A percentile compares a stretch with the other conserved stretches of the same genome.
Conservation (phyloP, 1,140 invertebrate species). For the Plectrocnemia conspersa region DNA sequence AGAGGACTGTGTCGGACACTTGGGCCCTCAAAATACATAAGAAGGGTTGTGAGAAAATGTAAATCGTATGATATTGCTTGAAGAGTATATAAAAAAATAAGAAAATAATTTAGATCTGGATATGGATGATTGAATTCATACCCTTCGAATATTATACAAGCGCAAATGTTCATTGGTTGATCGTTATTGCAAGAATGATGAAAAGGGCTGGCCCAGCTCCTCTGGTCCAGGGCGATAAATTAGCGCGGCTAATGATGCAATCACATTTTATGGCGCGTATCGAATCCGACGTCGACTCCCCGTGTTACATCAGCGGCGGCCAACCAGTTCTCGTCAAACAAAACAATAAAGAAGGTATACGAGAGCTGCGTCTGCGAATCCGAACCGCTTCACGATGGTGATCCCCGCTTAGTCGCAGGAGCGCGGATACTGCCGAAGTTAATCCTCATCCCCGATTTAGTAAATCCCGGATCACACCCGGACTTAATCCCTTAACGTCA, state of each 20-base stretch:
- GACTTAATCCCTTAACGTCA: constrained; percentile 23
- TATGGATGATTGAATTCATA: no score
- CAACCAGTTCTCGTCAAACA: background rate
- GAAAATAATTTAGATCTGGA: background rate
- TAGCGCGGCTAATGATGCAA: constrained; percentile 47
- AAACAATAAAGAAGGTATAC: background rate
- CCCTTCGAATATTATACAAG: no score
- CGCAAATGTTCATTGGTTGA: background rate
- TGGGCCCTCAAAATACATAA: background rate
- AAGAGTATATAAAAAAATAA: no score
- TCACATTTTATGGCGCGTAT: constrained; percentile 51
- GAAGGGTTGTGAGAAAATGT: no score
- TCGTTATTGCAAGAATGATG: background rate
- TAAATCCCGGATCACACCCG: constrained; percentile 26
- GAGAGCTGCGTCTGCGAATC: background rate
- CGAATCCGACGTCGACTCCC: constrained; percentile 48
- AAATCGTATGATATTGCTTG: no score
- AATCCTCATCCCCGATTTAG: constrained; percentile 28
- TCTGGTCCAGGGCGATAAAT: constrained; percentile 14
- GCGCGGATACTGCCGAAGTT: constrained; percentile 13
- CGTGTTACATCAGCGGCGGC: constrained; percentile 41
- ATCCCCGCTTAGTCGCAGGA: constrained; percentile 17
- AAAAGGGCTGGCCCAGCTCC: background rate
- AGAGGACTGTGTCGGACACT: constrained; percentile 18
- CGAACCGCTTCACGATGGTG: constrained; percentile 5